Conservation (phyloP, 2,113 vertebrate genomes). For the Lepus americanus region DNA sequence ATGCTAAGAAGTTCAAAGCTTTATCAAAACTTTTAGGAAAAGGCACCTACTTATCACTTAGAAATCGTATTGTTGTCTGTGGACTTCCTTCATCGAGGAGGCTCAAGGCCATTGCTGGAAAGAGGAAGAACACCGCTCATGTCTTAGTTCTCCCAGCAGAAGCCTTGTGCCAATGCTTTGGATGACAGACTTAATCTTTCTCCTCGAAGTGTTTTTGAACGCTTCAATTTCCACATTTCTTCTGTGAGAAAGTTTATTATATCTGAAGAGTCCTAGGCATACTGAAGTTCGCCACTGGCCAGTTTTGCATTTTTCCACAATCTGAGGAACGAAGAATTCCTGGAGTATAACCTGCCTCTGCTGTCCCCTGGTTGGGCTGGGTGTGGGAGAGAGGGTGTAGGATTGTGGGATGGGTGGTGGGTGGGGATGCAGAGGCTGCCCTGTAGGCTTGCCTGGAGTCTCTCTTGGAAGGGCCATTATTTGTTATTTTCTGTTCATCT, state of each 20-base stretch:
- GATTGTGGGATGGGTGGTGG: neutral
- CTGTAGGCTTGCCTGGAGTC: neutral
- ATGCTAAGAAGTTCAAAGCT: neutral
- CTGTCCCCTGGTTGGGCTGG: neutral
- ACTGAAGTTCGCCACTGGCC: neutral
- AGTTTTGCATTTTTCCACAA: neutral
- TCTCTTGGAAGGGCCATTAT: neutral
- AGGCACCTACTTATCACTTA: neutral
- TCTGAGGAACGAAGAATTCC: neutral
- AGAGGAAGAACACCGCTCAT: neutral
- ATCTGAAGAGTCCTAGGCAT: neutral
- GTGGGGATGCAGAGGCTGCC: neutral
- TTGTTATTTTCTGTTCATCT: neutral
- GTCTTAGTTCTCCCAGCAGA: neutral
- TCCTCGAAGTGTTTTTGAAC: neutral
- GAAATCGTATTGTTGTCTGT: neutral
- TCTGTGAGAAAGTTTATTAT: neutral
- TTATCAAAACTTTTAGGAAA: neutral
- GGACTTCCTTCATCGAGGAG: neutral
- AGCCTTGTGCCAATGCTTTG: neutral
- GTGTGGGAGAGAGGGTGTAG: neutral
- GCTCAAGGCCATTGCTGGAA: neutral
- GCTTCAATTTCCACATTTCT: neutral
- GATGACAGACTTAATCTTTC: neutral
- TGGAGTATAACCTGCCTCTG: neutral